Conservation (phyloP, 2,113 vertebrate genomes). For the Corynorhinus townsendii region DNA sequence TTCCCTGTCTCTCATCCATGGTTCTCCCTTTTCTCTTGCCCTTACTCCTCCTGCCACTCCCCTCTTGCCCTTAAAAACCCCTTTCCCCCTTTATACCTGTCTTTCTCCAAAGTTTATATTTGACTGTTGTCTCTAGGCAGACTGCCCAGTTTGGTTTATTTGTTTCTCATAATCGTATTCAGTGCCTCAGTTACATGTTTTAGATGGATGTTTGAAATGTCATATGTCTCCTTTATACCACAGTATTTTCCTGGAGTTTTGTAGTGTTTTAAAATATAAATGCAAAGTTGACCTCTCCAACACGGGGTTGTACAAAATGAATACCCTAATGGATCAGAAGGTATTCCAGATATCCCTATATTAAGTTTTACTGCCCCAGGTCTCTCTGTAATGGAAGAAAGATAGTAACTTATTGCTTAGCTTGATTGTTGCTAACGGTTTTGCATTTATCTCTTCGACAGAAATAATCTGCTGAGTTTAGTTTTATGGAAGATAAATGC, state of each 20-base stretch:
- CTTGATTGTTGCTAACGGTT: neutral
- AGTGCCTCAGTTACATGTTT: slow-evolving; percentile 25
- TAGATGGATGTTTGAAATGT: neutral
- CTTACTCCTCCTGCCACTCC: neutral
- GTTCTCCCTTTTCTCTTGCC: neutral
- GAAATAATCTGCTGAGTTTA: neutral
- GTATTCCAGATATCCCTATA: neutral
- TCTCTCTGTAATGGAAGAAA: neutral
- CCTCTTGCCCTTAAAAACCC: neutral
- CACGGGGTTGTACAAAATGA: neutral
- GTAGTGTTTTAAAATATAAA: neutral
- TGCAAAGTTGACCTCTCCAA: neutral
- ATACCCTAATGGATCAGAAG: neutral
- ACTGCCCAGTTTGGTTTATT: slow-evolving; percentile 48
- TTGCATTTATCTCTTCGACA: neutral
- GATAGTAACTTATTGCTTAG: neutral
- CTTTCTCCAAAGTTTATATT: slow-evolving; percentile 13
- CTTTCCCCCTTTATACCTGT: neutral
- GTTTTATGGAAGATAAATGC: neutral
- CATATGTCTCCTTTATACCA: neutral
- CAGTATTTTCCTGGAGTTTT: slow-evolving; percentile 26
- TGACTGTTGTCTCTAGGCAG: slow-evolving; percentile 45
- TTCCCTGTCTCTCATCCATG: accelerated
- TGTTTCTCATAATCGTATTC: slow-evolving; percentile 58
- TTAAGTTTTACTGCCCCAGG: neutral